phyloP scores from a whole-genome alignment of 2,888 invertebrate genomes.

The Scaptomyza parva region DNA sequence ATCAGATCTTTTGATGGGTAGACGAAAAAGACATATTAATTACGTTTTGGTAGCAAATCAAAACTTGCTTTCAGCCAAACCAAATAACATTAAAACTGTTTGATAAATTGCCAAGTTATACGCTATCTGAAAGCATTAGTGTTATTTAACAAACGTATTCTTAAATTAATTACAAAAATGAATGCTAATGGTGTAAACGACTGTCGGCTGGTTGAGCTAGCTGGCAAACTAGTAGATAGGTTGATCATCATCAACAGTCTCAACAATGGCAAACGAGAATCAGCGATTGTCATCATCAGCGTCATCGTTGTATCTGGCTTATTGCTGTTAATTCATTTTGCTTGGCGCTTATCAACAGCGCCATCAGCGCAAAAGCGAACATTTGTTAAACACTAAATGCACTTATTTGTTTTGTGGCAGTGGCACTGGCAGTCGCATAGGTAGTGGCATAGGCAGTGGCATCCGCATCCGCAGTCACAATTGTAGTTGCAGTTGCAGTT shows the following conservation, averaged over 20 bases:
- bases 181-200: conserved; percentile 35
- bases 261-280: conserved; percentile 17
- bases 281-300: conserved; percentile 43
- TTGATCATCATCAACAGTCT: conserved; percentile 24
- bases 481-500: conserved; percentile 19
- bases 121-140: neutral
- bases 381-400: conserved; percentile 82
- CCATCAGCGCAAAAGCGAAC: conserved; percentile 74
- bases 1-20: neutral
- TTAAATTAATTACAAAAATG: conserved; percentile 31
- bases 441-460: conserved; percentile 31
- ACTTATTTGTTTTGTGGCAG: conserved; percentile 77
- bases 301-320: conserved; percentile 54
- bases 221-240: conserved; percentile 1
- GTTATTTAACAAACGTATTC: conserved; percentile 21
- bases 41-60: neutral
- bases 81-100: neutral
- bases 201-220: conserved; percentile 19
- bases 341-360: conserved; percentile 73
- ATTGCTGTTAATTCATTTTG: conserved; percentile 70
- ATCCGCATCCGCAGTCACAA: conserved; percentile 34
- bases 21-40: neutral
- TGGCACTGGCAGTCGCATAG: conserved; percentile 36
- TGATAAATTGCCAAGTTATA: conserved; percentile 1
- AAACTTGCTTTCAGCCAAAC: neutral